Evolutionary conservation across 2,113 vertebrate genomes (phyloP).

Genomic region (Seriola dumerili): DNA sequence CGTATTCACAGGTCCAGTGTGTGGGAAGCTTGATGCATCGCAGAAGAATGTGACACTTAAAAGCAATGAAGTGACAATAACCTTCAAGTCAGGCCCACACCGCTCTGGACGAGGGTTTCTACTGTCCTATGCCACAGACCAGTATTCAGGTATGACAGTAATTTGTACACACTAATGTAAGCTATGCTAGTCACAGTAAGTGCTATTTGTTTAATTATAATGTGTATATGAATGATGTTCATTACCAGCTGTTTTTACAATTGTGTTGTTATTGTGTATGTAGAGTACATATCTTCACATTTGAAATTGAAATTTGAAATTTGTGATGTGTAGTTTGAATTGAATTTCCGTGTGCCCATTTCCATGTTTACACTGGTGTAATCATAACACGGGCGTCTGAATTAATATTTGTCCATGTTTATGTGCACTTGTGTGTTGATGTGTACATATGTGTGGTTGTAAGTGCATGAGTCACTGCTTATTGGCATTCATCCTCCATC

Average conservation of each 20-base stretch:
- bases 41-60: constrained; percentile 78
- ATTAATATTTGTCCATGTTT: constrained; percentile 32
- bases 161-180: not conserved
- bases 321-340: not conserved
- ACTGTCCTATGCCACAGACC: constrained; percentile 88
- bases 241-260: not conserved
- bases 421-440: constrained; percentile 2
- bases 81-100: constrained; percentile 86
- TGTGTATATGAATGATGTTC: not conserved
- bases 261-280: not conserved
- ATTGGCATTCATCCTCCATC: constrained; percentile 76
- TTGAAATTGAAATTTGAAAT: not conserved
- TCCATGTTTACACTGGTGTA: constrained; percentile 26
- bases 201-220: constrained; percentile 6
- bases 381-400: not conserved
- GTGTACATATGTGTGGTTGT: constrained; percentile 26
- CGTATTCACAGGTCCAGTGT: constrained; percentile 86
- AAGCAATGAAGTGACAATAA: constrained; percentile 83
- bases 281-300: not conserved
- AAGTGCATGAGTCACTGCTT: constrained; percentile 54
- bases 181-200: not conserved
- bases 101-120: constrained; percentile 90
- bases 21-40: constrained; percentile 77
- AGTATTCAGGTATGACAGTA: constrained; percentile 84
- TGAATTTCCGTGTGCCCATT: constrained; percentile 6